Percentiles rank a stretch among this genome's conserved stretches.
phyloP scores from a whole-genome alignment of 2,113 vertebrate genomes.

The Toxotes jaculatrix region DNA sequence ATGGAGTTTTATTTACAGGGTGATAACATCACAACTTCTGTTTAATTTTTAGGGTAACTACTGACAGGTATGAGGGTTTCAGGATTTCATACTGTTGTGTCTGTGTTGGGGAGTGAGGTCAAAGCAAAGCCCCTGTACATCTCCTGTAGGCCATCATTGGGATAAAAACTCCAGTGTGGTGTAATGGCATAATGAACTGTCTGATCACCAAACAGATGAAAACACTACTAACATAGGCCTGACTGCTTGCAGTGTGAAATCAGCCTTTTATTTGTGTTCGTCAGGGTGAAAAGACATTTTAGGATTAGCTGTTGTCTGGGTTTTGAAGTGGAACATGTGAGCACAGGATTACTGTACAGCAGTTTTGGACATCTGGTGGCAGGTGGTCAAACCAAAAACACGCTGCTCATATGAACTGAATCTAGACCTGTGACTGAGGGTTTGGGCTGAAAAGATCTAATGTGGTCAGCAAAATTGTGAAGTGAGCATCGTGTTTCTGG shows the following conservation, averaged over 20 bases:
- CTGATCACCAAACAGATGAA: not conserved
- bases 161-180: not conserved
- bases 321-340: conserved; percentile 21
- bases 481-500: not conserved
- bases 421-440: not conserved
- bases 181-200: not conserved
- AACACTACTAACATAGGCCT: not conserved
- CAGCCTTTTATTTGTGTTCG: not conserved
- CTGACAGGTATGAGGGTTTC: too few species aligned
- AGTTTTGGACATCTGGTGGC: conserved; percentile 6
- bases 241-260: not conserved
- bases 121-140: not conserved
- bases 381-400: conserved; percentile 10
- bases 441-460: not conserved
- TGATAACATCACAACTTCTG: too few species aligned
- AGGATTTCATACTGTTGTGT: too few species aligned
- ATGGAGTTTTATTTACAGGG: too few species aligned
- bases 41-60: too few species aligned
- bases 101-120: not conserved
- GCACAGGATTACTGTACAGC: conserved; percentile 5
- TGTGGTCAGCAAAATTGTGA: not conserved
- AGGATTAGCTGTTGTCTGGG: conserved; percentile 11
- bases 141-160: too few species aligned
- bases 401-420: not conserved
- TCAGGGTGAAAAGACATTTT: not conserved